Evolutionary conservation across 2,797 vertebrate species (phyloP).

Genomic region (Scarus forsteni): DNA sequence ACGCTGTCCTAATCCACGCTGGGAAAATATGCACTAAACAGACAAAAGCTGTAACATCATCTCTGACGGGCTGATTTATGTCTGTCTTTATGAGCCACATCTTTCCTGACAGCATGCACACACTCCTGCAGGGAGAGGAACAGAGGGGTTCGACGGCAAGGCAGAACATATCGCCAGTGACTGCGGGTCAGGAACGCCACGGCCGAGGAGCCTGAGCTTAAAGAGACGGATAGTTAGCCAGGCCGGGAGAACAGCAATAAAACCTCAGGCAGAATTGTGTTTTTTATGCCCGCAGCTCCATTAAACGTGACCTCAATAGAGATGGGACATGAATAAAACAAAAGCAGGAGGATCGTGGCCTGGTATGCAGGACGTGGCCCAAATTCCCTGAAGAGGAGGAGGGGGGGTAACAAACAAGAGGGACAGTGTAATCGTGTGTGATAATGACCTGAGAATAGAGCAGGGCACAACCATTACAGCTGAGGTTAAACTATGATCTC

Average conservation of each 20-base stretch:
- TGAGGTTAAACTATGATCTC: conserved; percentile 51
- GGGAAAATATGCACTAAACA: conserved; percentile 54
- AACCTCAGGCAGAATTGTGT: conserved; percentile 45
- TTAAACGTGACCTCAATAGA: conserved; percentile 73
- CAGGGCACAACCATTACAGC: conserved; percentile 42
- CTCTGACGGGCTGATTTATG: conserved; percentile 42
- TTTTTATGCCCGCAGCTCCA: conserved; percentile 58
- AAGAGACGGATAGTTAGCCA: conserved; percentile 55
- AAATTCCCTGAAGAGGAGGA: conserved; percentile 38
- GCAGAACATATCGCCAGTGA: conserved; percentile 44
- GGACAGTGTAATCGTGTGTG: conserved; percentile 53
- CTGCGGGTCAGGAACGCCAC: conserved; percentile 46
- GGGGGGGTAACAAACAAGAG: conserved; percentile 49
- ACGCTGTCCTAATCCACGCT: conserved; percentile 14
- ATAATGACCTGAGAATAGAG: conserved; percentile 58
- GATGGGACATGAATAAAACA: conserved; percentile 69
- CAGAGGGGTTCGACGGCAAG: conserved; percentile 12
- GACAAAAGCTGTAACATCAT: conserved; percentile 46
- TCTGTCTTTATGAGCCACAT: conserved; percentile 39
- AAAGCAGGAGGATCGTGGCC: conserved; percentile 53
- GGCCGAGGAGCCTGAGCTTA: conserved; percentile 37
- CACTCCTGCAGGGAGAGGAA: conserved; percentile 6
- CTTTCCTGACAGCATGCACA: conserved; percentile 12
- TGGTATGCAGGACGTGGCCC: conserved; percentile 67
- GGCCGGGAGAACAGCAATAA: conserved; percentile 55